A percentile compares a stretch with the other conserved stretches of the same genome.
These are phyloP conservation scores for Apodemus speciosus DNA, from an alignment of 2,113 vertebrate genomes.

Conservation along the genomic window DNA sequence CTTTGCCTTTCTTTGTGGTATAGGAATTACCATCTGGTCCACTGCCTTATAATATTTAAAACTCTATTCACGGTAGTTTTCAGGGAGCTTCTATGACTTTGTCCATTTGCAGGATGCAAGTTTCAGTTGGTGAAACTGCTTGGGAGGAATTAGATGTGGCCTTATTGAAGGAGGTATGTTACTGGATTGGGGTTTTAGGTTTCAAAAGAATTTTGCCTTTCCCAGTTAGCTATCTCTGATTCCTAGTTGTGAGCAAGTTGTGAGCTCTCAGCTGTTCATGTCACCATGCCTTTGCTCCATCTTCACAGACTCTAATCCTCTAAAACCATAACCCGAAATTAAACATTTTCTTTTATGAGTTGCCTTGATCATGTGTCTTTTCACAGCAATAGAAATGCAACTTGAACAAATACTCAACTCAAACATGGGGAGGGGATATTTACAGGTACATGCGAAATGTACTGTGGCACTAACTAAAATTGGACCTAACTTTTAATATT, in stretches of 20 bases:
- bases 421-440: not conserved
- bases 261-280: not conserved
- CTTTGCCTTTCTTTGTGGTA: not conserved
- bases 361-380: not conserved
- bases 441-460: not conserved
- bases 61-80: not conserved
- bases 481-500: not conserved
- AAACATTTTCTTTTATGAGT: too few relatives aligned
- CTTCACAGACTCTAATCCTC: not conserved
- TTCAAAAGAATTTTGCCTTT: not conserved
- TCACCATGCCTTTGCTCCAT: not conserved
- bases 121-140: not conserved
- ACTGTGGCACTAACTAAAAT: not conserved
- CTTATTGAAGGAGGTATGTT: not conserved
- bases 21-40: not conserved
- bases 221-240: not conserved
- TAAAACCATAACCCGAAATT: too few relatives aligned
- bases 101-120: too few relatives aligned
- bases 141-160: not conserved
- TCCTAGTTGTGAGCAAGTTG: too few relatives aligned
- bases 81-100: not conserved
- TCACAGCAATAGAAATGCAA: not conserved
- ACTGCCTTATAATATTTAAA: not conserved
- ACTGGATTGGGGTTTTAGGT: not conserved
- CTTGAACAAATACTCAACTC: not conserved